Conservation (phyloP, 2,113 vertebrate species). For the Hymenochirus boettgeri region DNA sequence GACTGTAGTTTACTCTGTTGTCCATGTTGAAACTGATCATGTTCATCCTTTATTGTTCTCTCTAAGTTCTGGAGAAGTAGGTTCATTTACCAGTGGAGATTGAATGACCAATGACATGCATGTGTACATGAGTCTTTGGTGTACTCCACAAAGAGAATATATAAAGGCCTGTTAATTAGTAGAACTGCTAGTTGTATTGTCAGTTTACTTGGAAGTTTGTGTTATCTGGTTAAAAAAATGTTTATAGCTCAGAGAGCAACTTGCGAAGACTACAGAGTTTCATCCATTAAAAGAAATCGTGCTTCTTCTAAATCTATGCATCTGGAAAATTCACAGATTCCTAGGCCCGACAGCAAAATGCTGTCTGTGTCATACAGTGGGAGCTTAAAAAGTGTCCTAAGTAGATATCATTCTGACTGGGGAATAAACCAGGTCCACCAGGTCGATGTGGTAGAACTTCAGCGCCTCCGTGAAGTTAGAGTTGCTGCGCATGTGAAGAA, state of each 20-base stretch:
- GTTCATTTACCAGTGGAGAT: constrained; percentile 44
- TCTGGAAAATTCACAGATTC: constrained; percentile 67
- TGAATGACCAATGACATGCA: constrained; percentile 58
- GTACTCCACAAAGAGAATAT: constrained; percentile 37
- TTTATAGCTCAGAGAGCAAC: constrained; percentile 52
- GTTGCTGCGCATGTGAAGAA: constrained; percentile 84
- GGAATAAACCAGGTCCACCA: constrained; percentile 78
- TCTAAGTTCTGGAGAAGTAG: constrained; percentile 53
- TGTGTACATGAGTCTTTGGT: constrained; percentile 46
- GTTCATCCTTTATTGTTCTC: constrained; percentile 56
- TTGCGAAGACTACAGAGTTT: constrained; percentile 47
- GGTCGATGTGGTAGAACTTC: constrained; percentile 75
- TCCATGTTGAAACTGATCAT: constrained; percentile 42
- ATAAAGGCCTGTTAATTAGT: constrained; percentile 45
- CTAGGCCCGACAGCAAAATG: constrained; percentile 74
- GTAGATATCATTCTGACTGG: constrained; percentile 88
- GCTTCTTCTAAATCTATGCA: constrained; percentile 49
- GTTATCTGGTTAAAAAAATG: constrained; percentile 48
- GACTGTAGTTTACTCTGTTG: constrained; percentile 57
- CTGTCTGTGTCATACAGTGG: constrained; percentile 96
- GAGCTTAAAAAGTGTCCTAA: constrained; percentile 87
- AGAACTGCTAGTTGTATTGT: not conserved
- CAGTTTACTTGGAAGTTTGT: not conserved
- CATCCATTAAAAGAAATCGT: constrained; percentile 43
- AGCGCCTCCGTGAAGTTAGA: constrained; percentile 83